Percentiles rank a stretch among this genome's conserved stretches.
These are phyloP conservation scores for Beaufortia kweichowensis DNA, from an alignment of 2,113 vertebrate species.

Conservation along the genomic window DNA sequence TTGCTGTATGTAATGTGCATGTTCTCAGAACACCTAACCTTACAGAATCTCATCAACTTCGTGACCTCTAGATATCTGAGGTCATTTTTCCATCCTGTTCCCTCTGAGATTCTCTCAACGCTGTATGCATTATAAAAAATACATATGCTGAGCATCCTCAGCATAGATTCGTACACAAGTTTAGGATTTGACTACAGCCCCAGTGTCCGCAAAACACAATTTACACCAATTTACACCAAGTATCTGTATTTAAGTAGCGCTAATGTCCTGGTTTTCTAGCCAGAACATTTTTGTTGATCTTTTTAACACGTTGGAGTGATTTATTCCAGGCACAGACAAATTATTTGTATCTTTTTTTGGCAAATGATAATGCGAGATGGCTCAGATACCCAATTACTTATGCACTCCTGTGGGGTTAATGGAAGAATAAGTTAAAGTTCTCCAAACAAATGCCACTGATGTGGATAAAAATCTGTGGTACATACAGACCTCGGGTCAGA, in stretches of 20 bases:
- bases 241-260: not conserved
- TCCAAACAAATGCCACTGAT: not conserved
- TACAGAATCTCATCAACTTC: not conserved
- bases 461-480: not conserved
- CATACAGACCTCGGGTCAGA: not conserved
- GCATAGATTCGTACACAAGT: not conserved
- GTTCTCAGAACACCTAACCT: not conserved
- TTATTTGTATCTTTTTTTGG: slow-evolving; percentile 24
- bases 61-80: not conserved
- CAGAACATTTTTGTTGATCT: slow-evolving; percentile 1
- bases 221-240: slow-evolving; percentile 14
- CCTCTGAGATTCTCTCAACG: not conserved
- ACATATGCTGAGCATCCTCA: not conserved
- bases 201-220: not conserved
- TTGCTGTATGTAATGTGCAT: not conserved
- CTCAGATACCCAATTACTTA: slow-evolving; percentile 3
- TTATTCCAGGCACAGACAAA: not conserved
- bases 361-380: not conserved
- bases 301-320: not conserved
- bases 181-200: no score
- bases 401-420: slow-evolving; percentile 5
- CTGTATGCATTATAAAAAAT: slow-evolving; percentile 1
- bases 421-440: slow-evolving; percentile 1
- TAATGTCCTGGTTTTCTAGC: not conserved
- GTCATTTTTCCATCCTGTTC: not conserved